phyloP scores from a whole-genome alignment of 2,797 vertebrate genomes.

The Monodelphis domestica region DNA sequence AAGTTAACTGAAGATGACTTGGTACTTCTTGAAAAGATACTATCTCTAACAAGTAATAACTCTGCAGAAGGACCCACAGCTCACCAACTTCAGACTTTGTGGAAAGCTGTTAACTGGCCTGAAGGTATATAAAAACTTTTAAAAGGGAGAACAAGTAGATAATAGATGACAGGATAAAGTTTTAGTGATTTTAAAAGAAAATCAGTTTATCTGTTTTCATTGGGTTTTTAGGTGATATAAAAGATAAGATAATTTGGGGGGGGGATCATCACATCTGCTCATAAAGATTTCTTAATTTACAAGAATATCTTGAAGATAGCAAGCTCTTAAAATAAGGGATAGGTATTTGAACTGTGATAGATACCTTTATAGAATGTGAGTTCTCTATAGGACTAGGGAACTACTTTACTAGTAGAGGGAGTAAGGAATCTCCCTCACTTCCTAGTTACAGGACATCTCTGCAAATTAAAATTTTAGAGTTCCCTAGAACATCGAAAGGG shows the following conservation, averaged over 20 bases:
- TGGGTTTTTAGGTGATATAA: constrained; percentile 44
- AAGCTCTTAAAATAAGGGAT: not conserved
- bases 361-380: not conserved
- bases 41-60: constrained; percentile 86
- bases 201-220: constrained; percentile 24
- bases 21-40: constrained; percentile 89
- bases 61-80: constrained; percentile 87
- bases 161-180: constrained; percentile 8
- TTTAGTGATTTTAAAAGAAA: constrained; percentile 35
- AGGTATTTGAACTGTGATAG: not conserved
- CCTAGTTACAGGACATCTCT: not conserved
- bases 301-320: not conserved
- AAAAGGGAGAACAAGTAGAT: constrained; percentile 4
- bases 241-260: constrained; percentile 1
- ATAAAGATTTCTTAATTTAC: not conserved
- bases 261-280: not conserved
- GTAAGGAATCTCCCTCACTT: not conserved
- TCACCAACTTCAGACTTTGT: constrained; percentile 92
- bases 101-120: constrained; percentile 96
- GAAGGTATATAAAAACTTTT: constrained; percentile 88
- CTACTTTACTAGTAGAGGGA: not conserved
- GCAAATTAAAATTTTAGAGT: not conserved
- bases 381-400: not conserved
- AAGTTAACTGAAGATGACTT: constrained; percentile 92
- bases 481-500: not conserved